Evolutionary conservation across 2,113 vertebrate genomes (phyloP), one percentile per base, ranked within the genome.

Genomic region (Rattus rattus): DNA sequence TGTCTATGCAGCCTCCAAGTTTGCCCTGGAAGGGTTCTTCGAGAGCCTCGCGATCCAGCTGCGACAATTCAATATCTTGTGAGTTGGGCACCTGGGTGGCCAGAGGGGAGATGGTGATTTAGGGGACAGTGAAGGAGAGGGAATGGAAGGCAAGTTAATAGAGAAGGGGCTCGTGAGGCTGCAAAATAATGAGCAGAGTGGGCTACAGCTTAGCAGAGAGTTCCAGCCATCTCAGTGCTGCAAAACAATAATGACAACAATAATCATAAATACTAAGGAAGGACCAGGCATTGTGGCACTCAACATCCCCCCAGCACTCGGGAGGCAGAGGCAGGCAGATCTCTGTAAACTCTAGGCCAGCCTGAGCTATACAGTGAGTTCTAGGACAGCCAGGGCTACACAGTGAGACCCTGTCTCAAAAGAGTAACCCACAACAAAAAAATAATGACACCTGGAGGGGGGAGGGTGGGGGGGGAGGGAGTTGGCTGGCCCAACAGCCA

Each of bases 21-120:
- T 99, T 20, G 99, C 99, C 33, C 98, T 99, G 96, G 99, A 99
- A 97, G 99, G 99, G 0, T 99, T 99, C 98, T 99, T 99, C 36
- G 99, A 99, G 98, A 99, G 99, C 70, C 97, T 99, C 97, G 99
- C 99, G 0, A 99, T 99, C 93, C 99, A 99, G 81, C 98, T 99
- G 87, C 98, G 99, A 69, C 99, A 99, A 97, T 99, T 99, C 98
- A 99, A 99, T 94, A 97, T 99, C 96, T 99, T 98, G 99, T 99
- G 98, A 99, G 99, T 97, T 4, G 1, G 63, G 69, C 9, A 0
- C 13, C 12, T 9, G 30, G 81, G 76, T 19, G 0, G 28, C 5
- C 11, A 0, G 0, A 3, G 81, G 72, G 36, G 24, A 9, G 13
- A 17, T 3, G 6, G 2, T 0, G 81, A 13, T 7, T 19, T 22